These are phyloP conservation scores for Odontophorus gujanensis DNA, from an alignment of 2,113 vertebrate species.

Conservation along the genomic window DNA sequence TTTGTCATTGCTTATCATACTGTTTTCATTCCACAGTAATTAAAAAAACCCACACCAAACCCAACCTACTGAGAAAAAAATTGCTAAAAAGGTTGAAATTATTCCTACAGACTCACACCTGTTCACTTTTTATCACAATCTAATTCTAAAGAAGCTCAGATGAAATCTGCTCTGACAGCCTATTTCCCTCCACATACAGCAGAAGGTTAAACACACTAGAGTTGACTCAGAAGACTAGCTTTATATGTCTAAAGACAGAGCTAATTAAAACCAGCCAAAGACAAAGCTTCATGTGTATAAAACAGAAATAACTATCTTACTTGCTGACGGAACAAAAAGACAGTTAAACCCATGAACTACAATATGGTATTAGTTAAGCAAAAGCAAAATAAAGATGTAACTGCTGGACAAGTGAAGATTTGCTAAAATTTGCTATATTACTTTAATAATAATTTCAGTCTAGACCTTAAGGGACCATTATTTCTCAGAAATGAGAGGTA, in stretches of 20 bases:
- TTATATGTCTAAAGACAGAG: not conserved
- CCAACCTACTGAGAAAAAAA: not conserved
- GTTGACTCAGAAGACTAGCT: not conserved
- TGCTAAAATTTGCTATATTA: slow-evolving; percentile 31
- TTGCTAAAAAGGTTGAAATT: not conserved
- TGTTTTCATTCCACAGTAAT: not conserved
- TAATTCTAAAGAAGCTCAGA: not conserved
- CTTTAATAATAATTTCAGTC: slow-evolving; percentile 40
- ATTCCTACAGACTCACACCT: not conserved
- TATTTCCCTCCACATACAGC: not conserved
- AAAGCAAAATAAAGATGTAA: not conserved
- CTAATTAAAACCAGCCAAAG: not conserved
- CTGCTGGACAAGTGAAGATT: not conserved
- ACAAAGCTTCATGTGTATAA: not conserved
- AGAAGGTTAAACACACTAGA: not conserved
- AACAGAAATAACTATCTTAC: not conserved
- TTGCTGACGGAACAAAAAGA: not conserved
- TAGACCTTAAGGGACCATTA: slow-evolving; percentile 44
- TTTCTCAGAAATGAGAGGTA: slow-evolving; percentile 1
- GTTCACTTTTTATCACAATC: not conserved
- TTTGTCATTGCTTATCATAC: not conserved
- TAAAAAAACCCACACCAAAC: not conserved
- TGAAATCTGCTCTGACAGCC: not conserved
- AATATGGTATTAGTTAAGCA: not conserved
- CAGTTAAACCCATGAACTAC: not conserved